A percentile compares a stretch with the other conserved stretches of the same genome.
phyloP scores from a whole-genome alignment of 2,113 vertebrate species.

The Mustela lutreola region DNA sequence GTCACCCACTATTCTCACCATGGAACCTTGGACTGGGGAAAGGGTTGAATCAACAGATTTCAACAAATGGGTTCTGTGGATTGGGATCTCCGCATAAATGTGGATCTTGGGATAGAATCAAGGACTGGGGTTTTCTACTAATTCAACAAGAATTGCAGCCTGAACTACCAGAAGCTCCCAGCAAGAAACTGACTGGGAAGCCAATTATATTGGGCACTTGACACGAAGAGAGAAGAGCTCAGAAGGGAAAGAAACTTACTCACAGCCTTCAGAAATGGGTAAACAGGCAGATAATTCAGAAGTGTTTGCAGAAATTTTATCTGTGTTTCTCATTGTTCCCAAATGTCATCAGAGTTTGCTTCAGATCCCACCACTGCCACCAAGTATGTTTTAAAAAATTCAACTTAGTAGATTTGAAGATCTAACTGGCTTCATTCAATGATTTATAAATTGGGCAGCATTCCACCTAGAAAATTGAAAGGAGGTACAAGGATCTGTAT shows the following conservation, averaged over 20 bases:
- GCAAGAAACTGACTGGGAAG: background rate
- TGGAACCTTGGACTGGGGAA: background rate
- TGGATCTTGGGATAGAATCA: background rate
- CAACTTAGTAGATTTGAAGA: background rate
- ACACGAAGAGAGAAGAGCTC: background rate
- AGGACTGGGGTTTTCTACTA: background rate
- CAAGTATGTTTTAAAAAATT: background rate
- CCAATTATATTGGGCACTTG: background rate
- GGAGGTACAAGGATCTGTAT: background rate
- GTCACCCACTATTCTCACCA: background rate
- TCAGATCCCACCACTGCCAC: background rate
- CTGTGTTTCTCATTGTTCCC: background rate
- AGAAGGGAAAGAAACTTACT: background rate
- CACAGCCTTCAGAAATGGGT: background rate
- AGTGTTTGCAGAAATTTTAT: background rate
- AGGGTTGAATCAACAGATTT: background rate
- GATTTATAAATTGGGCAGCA: background rate
- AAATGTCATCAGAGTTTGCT: background rate
- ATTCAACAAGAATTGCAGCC: background rate
- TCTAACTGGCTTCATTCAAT: background rate
- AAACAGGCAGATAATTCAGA: background rate
- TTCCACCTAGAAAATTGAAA: background rate
- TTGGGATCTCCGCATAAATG: background rate
- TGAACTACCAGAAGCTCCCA: background rate
- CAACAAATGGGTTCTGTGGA: background rate